phyloP scores from a whole-genome alignment of 2,888 invertebrate genomes.

The Caenorhabditis sp. region DNA sequence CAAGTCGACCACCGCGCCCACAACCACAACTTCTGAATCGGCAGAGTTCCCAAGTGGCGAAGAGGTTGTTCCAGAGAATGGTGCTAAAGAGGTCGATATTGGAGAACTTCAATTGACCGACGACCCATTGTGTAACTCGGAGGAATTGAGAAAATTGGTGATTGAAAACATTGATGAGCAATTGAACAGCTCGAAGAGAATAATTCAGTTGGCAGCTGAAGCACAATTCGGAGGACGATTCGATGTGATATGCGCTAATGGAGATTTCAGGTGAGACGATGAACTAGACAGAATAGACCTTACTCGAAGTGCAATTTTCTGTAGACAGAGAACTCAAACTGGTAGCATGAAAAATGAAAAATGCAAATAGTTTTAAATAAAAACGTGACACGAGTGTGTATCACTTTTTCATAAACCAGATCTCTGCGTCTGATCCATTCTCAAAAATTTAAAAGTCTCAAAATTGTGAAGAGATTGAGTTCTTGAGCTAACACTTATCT shows the following conservation, averaged over 20 bases:
- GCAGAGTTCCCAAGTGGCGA: conserved; percentile 36
- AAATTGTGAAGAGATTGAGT: too few relatives aligned
- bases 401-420: too few relatives aligned
- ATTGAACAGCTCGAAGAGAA: conserved; percentile 66
- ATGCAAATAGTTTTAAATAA: too few relatives aligned
- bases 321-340: too few relatives aligned
- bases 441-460: too few relatives aligned
- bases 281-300: neutral
- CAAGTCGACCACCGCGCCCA: conserved; percentile 12
- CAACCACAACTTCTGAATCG: conserved; percentile 10
- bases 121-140: conserved; percentile 68
- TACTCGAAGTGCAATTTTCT: conserved; percentile 15
- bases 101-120: conserved; percentile 62
- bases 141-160: conserved; percentile 64
- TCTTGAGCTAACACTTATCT: too few relatives aligned
- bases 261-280: conserved; percentile 63
- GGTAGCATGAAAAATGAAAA: too few relatives aligned
- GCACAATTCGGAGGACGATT: conserved; percentile 68
- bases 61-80: conserved; percentile 40
- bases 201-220: conserved; percentile 68
- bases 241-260: conserved; percentile 63
- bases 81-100: conserved; percentile 53
- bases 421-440: too few relatives aligned
- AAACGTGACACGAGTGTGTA: too few relatives aligned
- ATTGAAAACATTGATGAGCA: conserved; percentile 67